Base-by-base conservation (phyloP, 2,797 vertebrate species). In the Phataginus tricuspis region DNA sequence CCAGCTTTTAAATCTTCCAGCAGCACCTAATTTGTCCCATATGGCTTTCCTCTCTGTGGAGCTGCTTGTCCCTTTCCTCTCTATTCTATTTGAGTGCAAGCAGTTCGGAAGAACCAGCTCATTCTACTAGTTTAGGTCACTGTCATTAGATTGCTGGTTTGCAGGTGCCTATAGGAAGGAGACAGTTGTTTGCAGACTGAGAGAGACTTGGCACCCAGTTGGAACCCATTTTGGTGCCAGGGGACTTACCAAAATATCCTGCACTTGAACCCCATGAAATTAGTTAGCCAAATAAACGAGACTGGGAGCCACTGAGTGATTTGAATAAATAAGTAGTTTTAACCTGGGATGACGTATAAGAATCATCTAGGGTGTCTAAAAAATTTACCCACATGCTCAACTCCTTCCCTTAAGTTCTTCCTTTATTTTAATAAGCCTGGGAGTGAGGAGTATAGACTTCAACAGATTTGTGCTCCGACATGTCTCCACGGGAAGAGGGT, bases 21-120 rank as follows among this genome's bases (percentile, higher is more conserved):
- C 97, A 97, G 98, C 95, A 97, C 98, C 98, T 99, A 99, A 99
- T 99, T 99, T 98, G 98, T 99, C 98, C 99, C 99, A 99, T 98
- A 99, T 99, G 99, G 97, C 75, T 95, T 80, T 97, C 96, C 19
- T 98, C 98, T 96, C 96, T 68, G 11, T 51, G 94, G 97, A 96
- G 77, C 90, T 91, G 95, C 98, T 97, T 97, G 96, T 96, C 98
- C 0, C 57, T 98, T 98, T 98, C 92, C 96, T 94, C 75, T 82
- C 80, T 93, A 84, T 85, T 97, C 98, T 93, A 63, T 96, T 97
- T 93, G 96, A 98, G 98, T 85, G 93, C 96, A 98, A 99, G 98
- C 87, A 92, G 86, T 95, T 98, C 87, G 31, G 90, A 98, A 97
- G 97, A 98, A 93, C 97, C 97, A 97, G 96, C 96, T 78, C 85